phyloP scores from a whole-genome alignment of 1,140 invertebrate genomes.

The Anastrepha ludens region DNA sequence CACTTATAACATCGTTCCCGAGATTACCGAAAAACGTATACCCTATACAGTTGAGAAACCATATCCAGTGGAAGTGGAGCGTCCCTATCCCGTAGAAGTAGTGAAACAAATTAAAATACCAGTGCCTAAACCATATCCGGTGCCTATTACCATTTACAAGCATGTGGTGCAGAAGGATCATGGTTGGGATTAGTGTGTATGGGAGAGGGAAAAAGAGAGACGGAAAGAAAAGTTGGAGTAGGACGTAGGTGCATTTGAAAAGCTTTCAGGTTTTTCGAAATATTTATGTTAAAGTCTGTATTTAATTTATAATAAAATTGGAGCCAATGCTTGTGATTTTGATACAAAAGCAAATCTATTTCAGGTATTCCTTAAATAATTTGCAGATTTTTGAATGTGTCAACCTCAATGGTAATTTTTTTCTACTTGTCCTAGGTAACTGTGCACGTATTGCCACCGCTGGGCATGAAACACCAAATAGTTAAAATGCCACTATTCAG shows the following conservation, averaged over 20 bases:
- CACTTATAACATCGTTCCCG: conserved; percentile 81
- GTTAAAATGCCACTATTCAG: too few species aligned
- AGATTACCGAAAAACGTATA: conserved; percentile 83
- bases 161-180: conserved; percentile 83
- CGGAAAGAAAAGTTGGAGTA: neutral
- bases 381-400: too few species aligned
- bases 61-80: conserved; percentile 85
- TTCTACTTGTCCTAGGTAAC: too few species aligned
- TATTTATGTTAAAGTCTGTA: neutral
- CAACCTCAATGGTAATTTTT: too few species aligned
- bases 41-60: conserved; percentile 86
- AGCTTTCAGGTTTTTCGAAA: neutral
- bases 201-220: neutral
- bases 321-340: too few species aligned
- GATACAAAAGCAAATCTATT: too few species aligned
- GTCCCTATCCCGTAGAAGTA: conserved; percentile 85
- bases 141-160: conserved; percentile 87
- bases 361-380: too few species aligned
- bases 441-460: too few species aligned
- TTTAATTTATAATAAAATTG: neutral
- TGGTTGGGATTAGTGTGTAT: conserved; percentile 70
- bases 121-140: conserved; percentile 85
- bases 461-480: too few species aligned
- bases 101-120: conserved; percentile 86
- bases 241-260: conserved; percentile 2